Evolutionary conservation across 2,888 invertebrate genomes (phyloP).

Genomic region (Alitta virens): DNA sequence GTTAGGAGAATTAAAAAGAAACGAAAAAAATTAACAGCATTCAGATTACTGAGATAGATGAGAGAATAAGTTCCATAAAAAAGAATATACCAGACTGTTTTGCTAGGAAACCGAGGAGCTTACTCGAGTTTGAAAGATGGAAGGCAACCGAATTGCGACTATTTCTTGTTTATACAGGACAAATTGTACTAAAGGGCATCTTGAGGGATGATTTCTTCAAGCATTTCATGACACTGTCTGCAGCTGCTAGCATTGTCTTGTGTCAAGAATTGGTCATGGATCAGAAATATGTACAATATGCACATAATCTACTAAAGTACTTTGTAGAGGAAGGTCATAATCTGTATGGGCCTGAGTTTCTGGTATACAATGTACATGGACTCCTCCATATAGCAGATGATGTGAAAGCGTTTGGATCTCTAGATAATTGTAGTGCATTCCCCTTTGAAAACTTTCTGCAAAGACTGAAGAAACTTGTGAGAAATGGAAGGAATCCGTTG

Average conservation of each 20-base stretch:
- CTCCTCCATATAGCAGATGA: constrained; percentile 20
- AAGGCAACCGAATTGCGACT: constrained; percentile 40
- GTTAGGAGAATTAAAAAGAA: constrained; percentile 33
- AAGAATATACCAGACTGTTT: constrained; percentile 31
- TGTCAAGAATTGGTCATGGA: constrained; percentile 10
- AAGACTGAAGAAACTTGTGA: constrained; percentile 13
- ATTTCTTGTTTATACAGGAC: constrained; percentile 38
- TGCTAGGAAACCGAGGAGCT: constrained; percentile 30
- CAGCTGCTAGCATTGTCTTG: constrained; percentile 29
- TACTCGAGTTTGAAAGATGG: constrained; percentile 34
- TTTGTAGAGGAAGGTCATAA: constrained; percentile 7
- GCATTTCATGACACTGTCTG: constrained; percentile 33
- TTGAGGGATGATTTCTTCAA: constrained; percentile 24
- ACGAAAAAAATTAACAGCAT: too few species aligned
- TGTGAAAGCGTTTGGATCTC: neutral
- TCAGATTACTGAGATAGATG: too few species aligned
- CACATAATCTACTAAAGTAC: constrained; percentile 20
- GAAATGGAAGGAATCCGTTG: constrained; percentile 11
- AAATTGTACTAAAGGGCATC: constrained; percentile 27
- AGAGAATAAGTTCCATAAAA: too few species aligned
- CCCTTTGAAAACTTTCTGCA: constrained; percentile 23
- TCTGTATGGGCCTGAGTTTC: constrained; percentile 16
- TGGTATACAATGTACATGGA: constrained; percentile 24
- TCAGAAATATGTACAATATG: constrained; percentile 5
- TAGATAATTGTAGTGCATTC: constrained; percentile 22